Base-by-base conservation (phyloP, 2,797 vertebrate genomes). In the Gallirallus australis region DNA sequence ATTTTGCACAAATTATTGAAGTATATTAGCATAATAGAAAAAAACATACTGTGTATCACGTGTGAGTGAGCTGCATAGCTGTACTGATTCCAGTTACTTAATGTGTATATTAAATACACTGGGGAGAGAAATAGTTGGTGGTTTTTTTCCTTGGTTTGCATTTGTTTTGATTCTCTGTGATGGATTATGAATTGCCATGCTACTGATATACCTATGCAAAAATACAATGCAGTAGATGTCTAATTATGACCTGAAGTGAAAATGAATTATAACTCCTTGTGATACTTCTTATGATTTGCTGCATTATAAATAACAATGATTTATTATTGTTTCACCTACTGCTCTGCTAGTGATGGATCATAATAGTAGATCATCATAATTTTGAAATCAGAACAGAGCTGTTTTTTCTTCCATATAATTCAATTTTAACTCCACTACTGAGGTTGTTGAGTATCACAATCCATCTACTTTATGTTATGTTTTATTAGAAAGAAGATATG, bases 321-420 rank as follows among this genome's bases (percentile, higher is more conserved):
- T 97, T 98, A 98, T 97, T 93, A 90, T 52, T 77, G 86, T 96
- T 98, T 97, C 90, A 91, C 96, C 73, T 90, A 91, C 87, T 79
- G 95, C 96, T 98, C 96, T 96, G 92, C 50, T 72, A 82, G 96
- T 97, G 97, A 97, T 97, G 96, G 97, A 98, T 98, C 98, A 93
- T 98, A 95, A 98, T 90, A 97, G 97, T 96, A 97, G 94, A 98
- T 98, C 97, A 97, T 96, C 95, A 96, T 98, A 97, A 98, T 97
- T 98, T 95, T 90, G 86, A 97, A 97, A 97, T 97, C 97, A 96
- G 95, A 94, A 93, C 90, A 90, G 96, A 94, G 96, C 71, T 90
- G 91, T 3, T 85, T 96, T 94, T 86, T 90, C 85, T 95, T 92
- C 75, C 88, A 76, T 96, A 93, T 97, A 97, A 98, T 96, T 97